Base-by-base conservation (phyloP, 1,140 invertebrate genomes). In the Zelostemma sp. region DNA sequence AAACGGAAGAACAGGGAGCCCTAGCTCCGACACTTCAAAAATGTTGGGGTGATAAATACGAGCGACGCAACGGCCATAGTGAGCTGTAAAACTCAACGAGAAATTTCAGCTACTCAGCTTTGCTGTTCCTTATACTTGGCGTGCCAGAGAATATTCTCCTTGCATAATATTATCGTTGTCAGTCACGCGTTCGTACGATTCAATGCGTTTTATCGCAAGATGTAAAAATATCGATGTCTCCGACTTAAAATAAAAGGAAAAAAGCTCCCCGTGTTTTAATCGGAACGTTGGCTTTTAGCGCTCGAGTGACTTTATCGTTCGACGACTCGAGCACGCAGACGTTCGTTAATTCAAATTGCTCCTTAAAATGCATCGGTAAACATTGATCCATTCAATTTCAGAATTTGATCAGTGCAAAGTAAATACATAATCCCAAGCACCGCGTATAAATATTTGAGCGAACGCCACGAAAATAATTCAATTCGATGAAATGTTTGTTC, bases 1-100 rank as follows among this genome's bases (percentile, higher is more conserved):
- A 21, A 6, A 18, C 19, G 5, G 12, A 15, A 58, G 58, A 65
- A n/a, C n/a, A n/a, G n/a, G n/a, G n/a, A n/a, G n/a, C n/a, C n/a
- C n/a, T n/a, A 77, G 76, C 54, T 71, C 54, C 45, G 74, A 78
- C 78, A 76, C 77, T 79, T 80, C n/a, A 56, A 58, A 76, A 77
- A 78, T 74, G 76, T 69, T 70, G 73, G 57, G 41, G 46, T 68
- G 72, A 79, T 71, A 73, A 77, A n/a, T n/a, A n/a, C n/a, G n/a
- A n/a, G 48, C 60, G 59, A 56, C 18, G 11, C 16, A 21, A 19
- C 1, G 2, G 17, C 45, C n/a, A n/a, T n/a, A n/a, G 45, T 21
- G 9, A 48, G 16, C 21, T 12, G 21, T 48, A 14, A 25, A 48
- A 48, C 21, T 31, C 19, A 48, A 28, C 1, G 15, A n/a, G 21